Evolutionary conservation across 2,113 vertebrate genomes (phyloP), one percentile per base, ranked within the genome.

Genomic region (Origma solitaria): DNA sequence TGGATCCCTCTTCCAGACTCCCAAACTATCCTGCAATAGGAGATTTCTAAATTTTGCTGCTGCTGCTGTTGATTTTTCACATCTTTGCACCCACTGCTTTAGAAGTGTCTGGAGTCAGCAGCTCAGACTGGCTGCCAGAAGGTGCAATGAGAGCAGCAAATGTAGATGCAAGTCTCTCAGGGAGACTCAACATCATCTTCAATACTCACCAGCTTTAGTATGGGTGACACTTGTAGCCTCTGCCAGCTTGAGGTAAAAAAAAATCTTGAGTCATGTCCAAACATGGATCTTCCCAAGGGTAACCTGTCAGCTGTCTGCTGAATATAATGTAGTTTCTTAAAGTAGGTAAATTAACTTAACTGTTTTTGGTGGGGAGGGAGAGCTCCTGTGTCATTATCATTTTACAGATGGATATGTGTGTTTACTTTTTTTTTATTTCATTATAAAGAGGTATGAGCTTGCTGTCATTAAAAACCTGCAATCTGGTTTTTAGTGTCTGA

Each of bases 401-500:
- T 97, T 93, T 94, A 87, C 92, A 95, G 94, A 94, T 71, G 35
- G 64, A 58, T 94, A 79, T 71, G 69, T 73, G 68, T 89, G 64
- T 94, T 88, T 91, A 72, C 88, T 95, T 96, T 82, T 82, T 82
- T 84, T 88, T 64, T 78, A 79, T 91, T 95, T 96, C 62, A 92
- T 86, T 90, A 97, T 94, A 95, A 98, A 98, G 98, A 98, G 97
- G 96, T 94, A 97, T 96, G 97, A 98, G 97, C 86, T 77, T 88
- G 95, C 94, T 97, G 97, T 98, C 98, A 98, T 98, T 95, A 98
- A 97, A 98, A 96, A 95, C 96, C 78, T 80, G 96, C 98, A 97
- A 97, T 98, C 98, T 97, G 97, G 97, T 98, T 98, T 96, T 98
- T 92, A 98, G 96, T 98, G 98, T 99, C 99, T 98, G 97, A 97